Base-by-base conservation (phyloP, 1,140 invertebrate species). In the Heliconius melpomene region DNA sequence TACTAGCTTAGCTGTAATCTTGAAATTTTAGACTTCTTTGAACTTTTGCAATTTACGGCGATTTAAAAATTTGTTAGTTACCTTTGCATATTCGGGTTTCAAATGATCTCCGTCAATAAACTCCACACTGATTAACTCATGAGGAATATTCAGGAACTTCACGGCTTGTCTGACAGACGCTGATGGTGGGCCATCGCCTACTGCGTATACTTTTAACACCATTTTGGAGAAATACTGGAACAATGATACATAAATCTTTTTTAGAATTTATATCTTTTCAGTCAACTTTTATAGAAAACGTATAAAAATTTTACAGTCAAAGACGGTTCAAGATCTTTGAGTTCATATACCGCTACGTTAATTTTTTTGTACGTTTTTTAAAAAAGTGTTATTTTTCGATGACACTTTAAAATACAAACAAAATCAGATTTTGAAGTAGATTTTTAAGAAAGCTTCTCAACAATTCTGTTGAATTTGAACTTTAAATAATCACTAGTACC, bases 121-220 rank as follows among this genome's bases (percentile, higher is more conserved):
- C 89, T 97, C 95, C 3, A 97, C 95, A 81, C 96, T 94, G 13
- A 97, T 90, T 9, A 97, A 89, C 82, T 96, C 95, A 84, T 95
- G 96, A 50, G 96, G 94, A 54, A 97, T 86, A 36, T 96, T 93
- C 9, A 97, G 89, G 72, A 95, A 95, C 83, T 96, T 95, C 16
- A 97, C 89, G 7, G 95, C 95, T 93, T 97, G 96, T n/a, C 95
- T 93, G 46, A 97, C 97, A 8, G 96, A 96, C 79, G 97, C 85
- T 20, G 97, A 97, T 60, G 97, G 97, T 20, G 97, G 97, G 8
- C 97, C 97, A 92, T 97, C 97, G 29, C 96, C 96, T 60, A 97
- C 96, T 26, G 95, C 95, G 85, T 97, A 97, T 23, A 97, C 86
- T 87, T 97, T 97, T 92, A 97, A 66, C 16, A 87, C 84, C 92